A percentile compares a stretch with the other conserved stretches of the same genome.
These are phyloP conservation scores for Heliopora coerulea DNA, from an alignment of 92 coral and sea anemone species.

Conservation along the genomic window DNA sequence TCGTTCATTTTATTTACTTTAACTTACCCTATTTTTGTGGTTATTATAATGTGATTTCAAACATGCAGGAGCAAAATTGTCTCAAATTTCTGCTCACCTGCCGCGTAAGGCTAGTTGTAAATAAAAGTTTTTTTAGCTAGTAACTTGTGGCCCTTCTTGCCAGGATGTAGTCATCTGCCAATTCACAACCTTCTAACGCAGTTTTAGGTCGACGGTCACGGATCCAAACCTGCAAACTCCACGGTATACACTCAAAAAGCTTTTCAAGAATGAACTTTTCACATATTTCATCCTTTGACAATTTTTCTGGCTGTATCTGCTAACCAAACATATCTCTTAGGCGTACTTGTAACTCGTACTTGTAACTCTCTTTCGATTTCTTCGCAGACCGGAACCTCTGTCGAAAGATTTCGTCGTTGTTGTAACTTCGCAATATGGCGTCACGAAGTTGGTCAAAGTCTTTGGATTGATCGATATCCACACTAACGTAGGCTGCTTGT, in stretches of 20 bases:
- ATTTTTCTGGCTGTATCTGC: slow-evolving; percentile 42
- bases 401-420: slow-evolving; percentile 50
- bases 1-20: no score
- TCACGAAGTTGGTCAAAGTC: slow-evolving; percentile 46
- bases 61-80: no score
- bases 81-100: no score
- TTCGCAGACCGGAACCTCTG: slow-evolving; percentile 38
- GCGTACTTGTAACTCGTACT: slow-evolving; percentile 34
- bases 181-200: neutral
- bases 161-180: slow-evolving; percentile 17
- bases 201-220: slow-evolving; percentile 18
- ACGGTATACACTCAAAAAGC: slow-evolving; percentile 40
- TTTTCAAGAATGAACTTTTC: slow-evolving; percentile 45
- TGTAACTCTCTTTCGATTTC: slow-evolving; percentile 35
- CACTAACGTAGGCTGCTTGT: neutral
- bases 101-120: no score
- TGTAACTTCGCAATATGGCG: slow-evolving; percentile 44
- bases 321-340: neutral
- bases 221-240: slow-evolving; percentile 39
- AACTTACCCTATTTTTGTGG: no score
- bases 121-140: no score
- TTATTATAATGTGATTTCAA: no score
- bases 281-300: slow-evolving; percentile 30
- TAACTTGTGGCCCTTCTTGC: no score
- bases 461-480: slow-evolving; percentile 16